Conservation (phyloP, 2,797 vertebrate species). For the Artibeus jamaicensis region DNA sequence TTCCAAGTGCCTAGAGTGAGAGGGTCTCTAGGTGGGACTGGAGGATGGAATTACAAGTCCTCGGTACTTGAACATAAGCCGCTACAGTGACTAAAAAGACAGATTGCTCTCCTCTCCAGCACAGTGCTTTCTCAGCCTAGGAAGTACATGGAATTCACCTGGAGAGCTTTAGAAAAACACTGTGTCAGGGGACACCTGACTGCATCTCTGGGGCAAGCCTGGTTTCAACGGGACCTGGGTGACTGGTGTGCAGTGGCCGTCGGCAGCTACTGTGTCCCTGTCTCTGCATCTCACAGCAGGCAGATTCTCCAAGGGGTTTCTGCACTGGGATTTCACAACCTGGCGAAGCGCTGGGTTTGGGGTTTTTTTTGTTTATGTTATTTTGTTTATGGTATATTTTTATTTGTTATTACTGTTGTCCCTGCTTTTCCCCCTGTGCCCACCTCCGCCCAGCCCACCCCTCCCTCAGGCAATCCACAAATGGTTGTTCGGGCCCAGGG, state of each 20-base stretch:
- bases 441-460: too few relatives aligned
- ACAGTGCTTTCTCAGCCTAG: neutral
- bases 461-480: too few relatives aligned
- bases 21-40: neutral
- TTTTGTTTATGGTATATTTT: neutral
- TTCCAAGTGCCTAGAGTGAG: neutral
- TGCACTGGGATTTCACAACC: neutral
- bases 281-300: neutral
- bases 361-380: too few relatives aligned
- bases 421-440: too few relatives aligned
- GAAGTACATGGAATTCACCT: neutral
- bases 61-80: neutral
- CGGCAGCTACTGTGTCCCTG: neutral
- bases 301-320: neutral
- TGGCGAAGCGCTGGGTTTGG: neutral
- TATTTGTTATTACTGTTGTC: neutral
- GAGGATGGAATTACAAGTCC: neutral
- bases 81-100: neutral
- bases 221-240: neutral
- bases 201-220: neutral
- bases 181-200: neutral
- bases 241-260: neutral
- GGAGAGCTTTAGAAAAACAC: conserved; percentile 12
- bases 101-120: neutral
- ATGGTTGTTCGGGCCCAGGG: too few relatives aligned